These are phyloP conservation scores for Lagopus leucura DNA, from an alignment of 2,113 vertebrate genomes.

Conservation along the genomic window DNA sequence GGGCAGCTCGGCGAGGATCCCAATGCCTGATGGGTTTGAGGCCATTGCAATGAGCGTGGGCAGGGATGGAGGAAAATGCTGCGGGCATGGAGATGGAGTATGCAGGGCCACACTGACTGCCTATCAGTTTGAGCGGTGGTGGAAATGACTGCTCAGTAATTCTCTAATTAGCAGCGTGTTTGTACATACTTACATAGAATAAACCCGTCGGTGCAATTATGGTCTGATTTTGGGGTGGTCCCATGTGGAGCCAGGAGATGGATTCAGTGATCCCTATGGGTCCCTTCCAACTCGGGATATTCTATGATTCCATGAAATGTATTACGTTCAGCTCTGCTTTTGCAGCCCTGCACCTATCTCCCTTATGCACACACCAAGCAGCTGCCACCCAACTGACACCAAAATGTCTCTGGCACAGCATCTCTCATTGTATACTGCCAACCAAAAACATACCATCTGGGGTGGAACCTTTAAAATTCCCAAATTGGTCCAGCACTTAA, in stretches of 20 bases:
- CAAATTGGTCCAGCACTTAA: slow-evolving; percentile 43
- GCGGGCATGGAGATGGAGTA: neutral
- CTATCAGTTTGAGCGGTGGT: neutral
- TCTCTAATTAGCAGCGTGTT: neutral
- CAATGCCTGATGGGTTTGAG: neutral
- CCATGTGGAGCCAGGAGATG: too few species aligned
- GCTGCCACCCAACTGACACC: neutral
- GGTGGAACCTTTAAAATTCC: slow-evolving; percentile 7
- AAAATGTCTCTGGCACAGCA: neutral
- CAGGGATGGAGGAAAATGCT: neutral
- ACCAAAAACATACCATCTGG: neutral
- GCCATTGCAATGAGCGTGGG: neutral
- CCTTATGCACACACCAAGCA: neutral
- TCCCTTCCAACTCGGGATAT: too few species aligned
- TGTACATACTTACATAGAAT: neutral
- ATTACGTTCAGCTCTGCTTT: neutral
- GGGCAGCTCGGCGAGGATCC: neutral
- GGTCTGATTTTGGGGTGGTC: too few species aligned
- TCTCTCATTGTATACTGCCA: too few species aligned
- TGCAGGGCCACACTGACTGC: neutral
- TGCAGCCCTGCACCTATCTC: neutral
- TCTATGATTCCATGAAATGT: too few species aligned
- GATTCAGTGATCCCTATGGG: too few species aligned
- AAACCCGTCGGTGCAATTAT: neutral
- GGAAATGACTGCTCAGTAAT: neutral